These are phyloP conservation scores for Polypterus bichir DNA, from an alignment of 2,113 vertebrate species.

Conservation along the genomic window DNA sequence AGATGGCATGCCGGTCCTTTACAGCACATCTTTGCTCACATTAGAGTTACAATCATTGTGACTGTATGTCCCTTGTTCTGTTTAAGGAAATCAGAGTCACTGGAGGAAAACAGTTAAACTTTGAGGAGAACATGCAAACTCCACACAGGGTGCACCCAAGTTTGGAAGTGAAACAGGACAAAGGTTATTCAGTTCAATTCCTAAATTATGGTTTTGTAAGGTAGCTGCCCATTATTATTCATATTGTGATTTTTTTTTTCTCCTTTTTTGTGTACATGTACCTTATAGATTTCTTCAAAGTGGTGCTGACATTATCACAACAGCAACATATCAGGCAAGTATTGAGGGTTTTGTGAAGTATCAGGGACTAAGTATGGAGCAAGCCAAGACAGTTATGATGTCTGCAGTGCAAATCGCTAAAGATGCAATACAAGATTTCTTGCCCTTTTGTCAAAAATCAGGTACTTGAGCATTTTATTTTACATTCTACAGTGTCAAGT, in stretches of 20 bases:
- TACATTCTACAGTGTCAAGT: no score
- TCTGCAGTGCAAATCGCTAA: conserved; percentile 50
- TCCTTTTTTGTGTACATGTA: neutral
- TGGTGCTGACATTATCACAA: conserved; percentile 56
- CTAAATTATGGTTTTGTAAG: neutral
- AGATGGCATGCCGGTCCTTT: no score
- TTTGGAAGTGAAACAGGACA: neutral
- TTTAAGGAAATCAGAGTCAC: neutral
- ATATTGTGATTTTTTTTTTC: conserved; percentile 1
- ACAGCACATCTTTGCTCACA: no score
- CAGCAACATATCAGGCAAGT: conserved; percentile 62
- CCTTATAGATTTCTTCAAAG: conserved; percentile 45
- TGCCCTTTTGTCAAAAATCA: conserved; percentile 15
- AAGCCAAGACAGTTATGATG: conserved; percentile 41
- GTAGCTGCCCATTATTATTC: neutral
- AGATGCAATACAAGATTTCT: conserved; percentile 35
- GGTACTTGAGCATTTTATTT: conserved; percentile 23
- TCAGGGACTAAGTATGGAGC: conserved; percentile 37
- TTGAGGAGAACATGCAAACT: neutral
- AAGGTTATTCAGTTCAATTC: neutral
- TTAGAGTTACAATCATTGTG: no score
- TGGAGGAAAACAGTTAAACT: neutral
- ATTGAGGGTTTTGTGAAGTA: conserved; percentile 48
- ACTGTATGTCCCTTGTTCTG: no score
- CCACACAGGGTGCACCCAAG: neutral